phyloP scores from a whole-genome alignment of 1,140 invertebrate species.

The Drosophila sechellia region DNA sequence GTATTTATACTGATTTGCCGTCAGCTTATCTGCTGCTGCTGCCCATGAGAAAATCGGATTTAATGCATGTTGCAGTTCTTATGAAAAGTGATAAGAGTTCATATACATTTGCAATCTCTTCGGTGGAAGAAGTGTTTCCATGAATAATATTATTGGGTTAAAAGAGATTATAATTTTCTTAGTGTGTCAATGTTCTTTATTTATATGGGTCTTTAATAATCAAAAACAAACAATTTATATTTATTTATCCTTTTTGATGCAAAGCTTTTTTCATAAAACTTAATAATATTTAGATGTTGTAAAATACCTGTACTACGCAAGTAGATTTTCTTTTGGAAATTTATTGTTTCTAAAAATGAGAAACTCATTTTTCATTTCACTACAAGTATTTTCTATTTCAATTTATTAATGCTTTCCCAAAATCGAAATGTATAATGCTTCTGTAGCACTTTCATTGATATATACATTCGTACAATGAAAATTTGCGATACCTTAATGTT shows the following conservation, averaged over 20 bases:
- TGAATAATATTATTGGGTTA: not conserved
- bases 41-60: too few relatives aligned
- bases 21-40: not conserved
- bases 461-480: not conserved
- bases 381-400: not conserved
- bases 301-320: too few relatives aligned
- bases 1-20: too few relatives aligned
- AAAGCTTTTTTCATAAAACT: too few relatives aligned
- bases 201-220: too few relatives aligned
- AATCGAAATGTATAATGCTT: conserved; percentile 14
- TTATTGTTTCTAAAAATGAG: too few relatives aligned
- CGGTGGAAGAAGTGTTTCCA: not conserved
- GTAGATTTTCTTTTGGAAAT: too few relatives aligned
- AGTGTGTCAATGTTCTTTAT: too few relatives aligned
- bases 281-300: too few relatives aligned
- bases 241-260: too few relatives aligned
- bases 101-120: not conserved
- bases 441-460: not conserved
- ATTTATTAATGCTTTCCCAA: not conserved
- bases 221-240: too few relatives aligned
- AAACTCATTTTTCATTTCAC: too few relatives aligned
- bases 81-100: not conserved
- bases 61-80: not conserved
- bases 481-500: conserved; percentile 1
- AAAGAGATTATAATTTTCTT: not conserved